A percentile compares a stretch with the other conserved stretches of the same genome.
These are phyloP conservation scores for Amblyopsis hoosieri DNA, from an alignment of 2,797 vertebrate genomes.

Conservation along the genomic window DNA sequence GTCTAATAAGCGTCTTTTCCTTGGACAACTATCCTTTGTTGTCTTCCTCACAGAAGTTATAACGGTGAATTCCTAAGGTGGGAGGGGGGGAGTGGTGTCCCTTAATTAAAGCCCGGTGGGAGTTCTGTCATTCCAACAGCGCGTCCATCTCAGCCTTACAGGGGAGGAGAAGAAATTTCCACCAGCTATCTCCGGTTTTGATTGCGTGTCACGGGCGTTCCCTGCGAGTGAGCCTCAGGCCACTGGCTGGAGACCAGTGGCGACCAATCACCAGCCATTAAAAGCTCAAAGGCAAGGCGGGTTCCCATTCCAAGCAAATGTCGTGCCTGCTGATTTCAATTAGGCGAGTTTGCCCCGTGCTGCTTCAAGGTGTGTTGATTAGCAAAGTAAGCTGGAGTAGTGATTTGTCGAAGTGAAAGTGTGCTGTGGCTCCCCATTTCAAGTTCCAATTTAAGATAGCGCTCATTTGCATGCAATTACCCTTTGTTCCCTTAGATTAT, in stretches of 20 bases:
- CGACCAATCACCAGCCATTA: too few relatives aligned
- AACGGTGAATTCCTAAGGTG: conserved; percentile 44
- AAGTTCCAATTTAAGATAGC: conserved; percentile 16
- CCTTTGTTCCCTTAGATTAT: background rate
- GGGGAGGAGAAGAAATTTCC: conserved; percentile 23
- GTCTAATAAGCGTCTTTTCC: conserved; percentile 69
- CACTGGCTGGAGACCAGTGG: too few relatives aligned
- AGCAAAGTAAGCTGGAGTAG: too few relatives aligned
- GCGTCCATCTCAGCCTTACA: conserved; percentile 26
- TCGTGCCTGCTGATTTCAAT: too few relatives aligned
- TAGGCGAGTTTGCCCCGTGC: too few relatives aligned
- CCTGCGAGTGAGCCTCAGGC: conserved; percentile 7
- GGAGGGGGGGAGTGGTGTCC: conserved; percentile 40
- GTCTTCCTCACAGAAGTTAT: conserved; percentile 29
- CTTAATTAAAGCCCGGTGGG: conserved; percentile 23
- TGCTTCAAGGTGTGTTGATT: too few relatives aligned
- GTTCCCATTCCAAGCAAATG: too few relatives aligned
- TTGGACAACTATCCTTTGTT: conserved; percentile 39
- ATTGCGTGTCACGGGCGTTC: conserved; percentile 46
- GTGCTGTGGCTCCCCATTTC: background rate
- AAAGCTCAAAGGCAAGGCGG: conserved; percentile 12
- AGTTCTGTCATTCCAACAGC: conserved; percentile 2
- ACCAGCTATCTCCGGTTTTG: conserved; percentile 55
- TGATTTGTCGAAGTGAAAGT: too few relatives aligned
- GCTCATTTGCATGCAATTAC: conserved; percentile 37